Evolutionary conservation across 2,888 invertebrate genomes (phyloP), one percentile per base, ranked within the genome.

Genomic region (Heliothis peltigera): DNA sequence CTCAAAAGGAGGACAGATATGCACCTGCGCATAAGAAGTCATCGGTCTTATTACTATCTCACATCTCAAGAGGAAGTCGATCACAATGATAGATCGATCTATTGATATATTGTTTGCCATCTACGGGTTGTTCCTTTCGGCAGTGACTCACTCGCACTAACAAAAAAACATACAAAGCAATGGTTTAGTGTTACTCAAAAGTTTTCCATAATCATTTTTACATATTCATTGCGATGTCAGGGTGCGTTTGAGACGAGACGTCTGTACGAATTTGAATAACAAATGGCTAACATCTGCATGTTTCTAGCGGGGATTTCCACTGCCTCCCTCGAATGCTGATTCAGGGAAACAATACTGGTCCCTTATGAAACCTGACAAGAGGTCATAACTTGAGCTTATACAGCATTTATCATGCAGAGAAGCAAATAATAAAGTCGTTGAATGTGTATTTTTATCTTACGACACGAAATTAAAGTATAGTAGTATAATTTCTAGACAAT

Each of bases 161-260:
- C 71, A 57, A 75, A 73, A 76, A 70, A 77, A 70, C 46, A 62
- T 67, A 80, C 69, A 79, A 75, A 77, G 79, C 71, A 81, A 78
- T 79, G 76, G 72, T 79, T 55, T 82, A 85, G 82, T 83, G 75
- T 86, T 87, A 88, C 88, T 88, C 89, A 87, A 89, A 89, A 90
- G 88, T 89, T 91, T 92, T 92, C 91, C 93, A 91, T 92, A 92
- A 94, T 92, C 89, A 87, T 93, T 93, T 90, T 92, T 94, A 94
- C 93, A 94, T 86, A 94, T 93, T 94, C 93, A 94, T 93, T 84
- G 87, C 82, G 81, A 89, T 91, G 92, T 93, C 90, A 88, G 88
- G 87, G 91, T 92, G 92, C 92, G 92, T 94, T 92, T 88, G 90
- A 89, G 91, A 88, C 90, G 89, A 87, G 90, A 87, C 90, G 90